A percentile compares a stretch with the other conserved stretches of the same genome.
Conservation (phyloP, 2,797 vertebrate genomes). For the Okamejei kenojei region DNA sequence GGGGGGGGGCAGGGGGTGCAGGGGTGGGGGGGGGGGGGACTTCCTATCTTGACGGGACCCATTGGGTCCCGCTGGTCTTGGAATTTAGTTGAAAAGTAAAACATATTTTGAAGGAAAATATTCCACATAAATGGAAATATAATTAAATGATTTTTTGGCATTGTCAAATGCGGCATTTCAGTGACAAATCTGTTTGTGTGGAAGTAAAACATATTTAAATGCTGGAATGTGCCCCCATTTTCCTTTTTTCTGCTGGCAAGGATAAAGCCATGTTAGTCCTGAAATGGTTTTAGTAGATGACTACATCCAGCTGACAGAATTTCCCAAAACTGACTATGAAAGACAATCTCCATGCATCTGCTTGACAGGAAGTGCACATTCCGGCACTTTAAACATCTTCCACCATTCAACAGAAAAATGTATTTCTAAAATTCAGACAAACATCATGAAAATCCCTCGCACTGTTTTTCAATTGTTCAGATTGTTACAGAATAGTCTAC, state of each 20-base stretch:
- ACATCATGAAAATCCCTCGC: not conserved
- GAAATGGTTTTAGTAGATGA: not conserved
- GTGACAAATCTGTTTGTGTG: not conserved
- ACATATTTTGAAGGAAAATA: not conserved
- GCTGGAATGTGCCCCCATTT: too few species aligned
- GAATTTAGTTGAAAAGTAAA: not conserved
- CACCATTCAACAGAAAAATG: not conserved
- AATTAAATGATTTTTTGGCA: not conserved
- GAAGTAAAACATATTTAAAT: not conserved
- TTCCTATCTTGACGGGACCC: too few species aligned
- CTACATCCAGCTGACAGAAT: not conserved
- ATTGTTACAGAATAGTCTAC: not conserved
- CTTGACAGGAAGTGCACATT: not conserved
- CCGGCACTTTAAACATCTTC: not conserved
- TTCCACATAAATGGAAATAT: not conserved
- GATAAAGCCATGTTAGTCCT: not conserved
- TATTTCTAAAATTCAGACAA: not conserved
- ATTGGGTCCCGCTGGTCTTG: too few species aligned
- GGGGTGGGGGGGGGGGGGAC: too few species aligned
- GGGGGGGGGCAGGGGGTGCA: too few species aligned
- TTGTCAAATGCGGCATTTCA: not conserved
- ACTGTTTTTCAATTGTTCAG: not conserved
- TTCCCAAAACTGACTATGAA: not conserved
- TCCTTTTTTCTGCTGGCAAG: not conserved
- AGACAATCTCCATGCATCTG: not conserved